Evolutionary conservation across 2,797 vertebrate genomes (phyloP).

Genomic region (Pangasius larnaudii): DNA sequence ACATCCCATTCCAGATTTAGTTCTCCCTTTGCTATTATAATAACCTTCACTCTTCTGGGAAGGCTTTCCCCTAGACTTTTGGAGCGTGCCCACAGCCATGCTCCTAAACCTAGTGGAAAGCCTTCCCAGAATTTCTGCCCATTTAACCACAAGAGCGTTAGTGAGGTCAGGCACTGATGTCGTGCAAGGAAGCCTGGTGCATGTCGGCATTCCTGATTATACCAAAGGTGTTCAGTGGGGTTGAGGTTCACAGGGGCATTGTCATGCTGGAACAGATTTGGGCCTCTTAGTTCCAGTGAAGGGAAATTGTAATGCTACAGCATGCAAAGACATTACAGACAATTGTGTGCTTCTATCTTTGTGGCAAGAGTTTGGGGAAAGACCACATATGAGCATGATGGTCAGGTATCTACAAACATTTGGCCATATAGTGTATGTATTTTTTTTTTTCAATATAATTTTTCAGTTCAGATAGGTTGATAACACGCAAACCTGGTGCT

Average conservation of each 20-base stretch:
- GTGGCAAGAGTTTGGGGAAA: neutral
- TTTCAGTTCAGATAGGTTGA: neutral
- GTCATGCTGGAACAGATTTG: neutral
- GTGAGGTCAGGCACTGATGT: neutral
- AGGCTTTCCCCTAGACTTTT: neutral
- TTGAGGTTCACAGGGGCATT: neutral
- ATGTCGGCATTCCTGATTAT: neutral
- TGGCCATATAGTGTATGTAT: neutral
- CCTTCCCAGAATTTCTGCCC: constrained; percentile 11
- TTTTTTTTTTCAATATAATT: neutral
- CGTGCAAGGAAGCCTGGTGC: neutral
- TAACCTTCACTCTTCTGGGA: constrained; percentile 7
- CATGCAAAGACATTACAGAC: neutral
- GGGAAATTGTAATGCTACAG: neutral
- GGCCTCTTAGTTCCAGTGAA: neutral
- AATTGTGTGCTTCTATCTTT: neutral
- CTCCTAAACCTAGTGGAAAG: neutral
- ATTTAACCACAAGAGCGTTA: neutral
- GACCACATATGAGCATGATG: neutral
- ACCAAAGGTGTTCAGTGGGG: neutral
- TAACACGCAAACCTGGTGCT: neutral
- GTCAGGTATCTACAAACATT: neutral
- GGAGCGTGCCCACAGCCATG: neutral
- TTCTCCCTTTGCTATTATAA: neutral
- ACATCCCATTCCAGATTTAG: neutral